phyloP scores from a whole-genome alignment of 2,797 vertebrate genomes.

The Harpagifer antarcticus region DNA sequence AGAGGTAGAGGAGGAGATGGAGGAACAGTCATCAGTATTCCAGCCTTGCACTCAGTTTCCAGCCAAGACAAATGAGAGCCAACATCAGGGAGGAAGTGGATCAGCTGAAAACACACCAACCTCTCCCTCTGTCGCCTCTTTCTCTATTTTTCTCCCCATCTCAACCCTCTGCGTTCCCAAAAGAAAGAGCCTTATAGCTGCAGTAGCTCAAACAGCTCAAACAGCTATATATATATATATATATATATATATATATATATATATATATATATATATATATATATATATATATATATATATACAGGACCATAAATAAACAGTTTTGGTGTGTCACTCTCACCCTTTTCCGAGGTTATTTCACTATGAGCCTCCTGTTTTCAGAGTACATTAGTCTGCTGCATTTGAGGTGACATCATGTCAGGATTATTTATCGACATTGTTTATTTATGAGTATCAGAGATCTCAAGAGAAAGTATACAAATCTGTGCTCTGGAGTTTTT shows the following conservation, averaged over 20 bases:
- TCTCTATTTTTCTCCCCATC: conserved; percentile 43
- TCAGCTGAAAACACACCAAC: conserved; percentile 78
- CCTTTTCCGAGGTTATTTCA: conserved; percentile 39
- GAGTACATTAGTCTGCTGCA: conserved; percentile 12
- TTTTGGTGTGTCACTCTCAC: conserved; percentile 12
- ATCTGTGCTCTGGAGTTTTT: conserved; percentile 3
- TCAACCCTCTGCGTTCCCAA: neutral
- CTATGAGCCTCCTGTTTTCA: neutral
- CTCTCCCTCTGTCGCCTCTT: conserved; percentile 61
- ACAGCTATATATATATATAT: conserved; percentile 6
- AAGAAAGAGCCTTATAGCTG: conserved; percentile 35
- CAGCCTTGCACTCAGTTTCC: conserved; percentile 63
- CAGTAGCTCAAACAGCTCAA: conserved; percentile 31
- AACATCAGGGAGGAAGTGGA: conserved; percentile 79
- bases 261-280: conserved; percentile 9
- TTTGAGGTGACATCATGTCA: conserved; percentile 23
- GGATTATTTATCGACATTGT: conserved; percentile 23
- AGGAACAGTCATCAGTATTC: conserved; percentile 77
- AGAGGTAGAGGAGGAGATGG: conserved; percentile 52
- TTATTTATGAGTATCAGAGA: conserved; percentile 22
- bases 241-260: conserved; percentile 1
- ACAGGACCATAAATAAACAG: conserved; percentile 41
- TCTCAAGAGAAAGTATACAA: neutral
- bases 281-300: conserved; percentile 8
- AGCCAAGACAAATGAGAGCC: conserved; percentile 80